phyloP scores from a whole-genome alignment of 1,140 invertebrate species.

The Drosophila equinoxialis region DNA sequence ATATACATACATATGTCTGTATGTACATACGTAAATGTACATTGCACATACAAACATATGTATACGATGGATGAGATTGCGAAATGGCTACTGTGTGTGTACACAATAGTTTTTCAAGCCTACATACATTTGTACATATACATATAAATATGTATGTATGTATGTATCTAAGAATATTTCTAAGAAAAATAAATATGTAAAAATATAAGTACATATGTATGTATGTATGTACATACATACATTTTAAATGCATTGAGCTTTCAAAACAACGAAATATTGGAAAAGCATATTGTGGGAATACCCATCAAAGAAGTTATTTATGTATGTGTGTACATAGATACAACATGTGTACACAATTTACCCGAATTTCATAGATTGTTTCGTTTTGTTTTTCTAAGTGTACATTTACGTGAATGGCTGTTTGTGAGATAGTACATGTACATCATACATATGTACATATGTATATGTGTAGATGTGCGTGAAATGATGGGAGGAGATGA shows the following conservation, averaged over 20 bases:
- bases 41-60: not conserved
- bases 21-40: not conserved
- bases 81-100: not conserved
- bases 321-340: not conserved
- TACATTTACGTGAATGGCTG: slow-evolving; percentile 5
- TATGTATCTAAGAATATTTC: not conserved
- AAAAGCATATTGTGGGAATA: too few relatives aligned
- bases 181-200: too few relatives aligned
- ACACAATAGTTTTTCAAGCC: not conserved
- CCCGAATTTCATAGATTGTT: not conserved
- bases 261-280: too few relatives aligned
- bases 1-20: not conserved
- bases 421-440: not conserved
- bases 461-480: not conserved
- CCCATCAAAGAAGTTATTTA: too few relatives aligned
- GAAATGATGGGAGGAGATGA: slow-evolving; percentile 15
- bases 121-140: not conserved
- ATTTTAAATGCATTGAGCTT: too few relatives aligned
- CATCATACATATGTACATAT: not conserved
- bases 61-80: not conserved
- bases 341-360: too few relatives aligned
- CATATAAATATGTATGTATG: not conserved
- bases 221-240: too few relatives aligned
- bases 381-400: not conserved
- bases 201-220: too few relatives aligned